Percentiles rank a stretch among this genome's conserved stretches.
Evolutionary conservation across 2,888 invertebrate species (phyloP).

Genomic region (Clostera curtula): DNA sequence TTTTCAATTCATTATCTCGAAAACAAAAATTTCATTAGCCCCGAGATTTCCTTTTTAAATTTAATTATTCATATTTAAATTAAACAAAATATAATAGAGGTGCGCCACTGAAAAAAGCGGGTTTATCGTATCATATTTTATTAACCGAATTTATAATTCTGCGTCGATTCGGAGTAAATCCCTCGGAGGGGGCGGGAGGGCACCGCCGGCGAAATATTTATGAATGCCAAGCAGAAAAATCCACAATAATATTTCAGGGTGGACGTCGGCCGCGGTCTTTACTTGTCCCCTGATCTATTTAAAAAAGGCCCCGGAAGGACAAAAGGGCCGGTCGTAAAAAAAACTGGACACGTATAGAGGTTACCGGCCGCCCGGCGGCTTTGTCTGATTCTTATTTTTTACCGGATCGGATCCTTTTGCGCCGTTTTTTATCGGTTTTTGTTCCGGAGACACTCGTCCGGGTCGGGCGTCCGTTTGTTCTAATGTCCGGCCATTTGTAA

Average conservation of each 20-base stretch:
- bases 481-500: slow-evolving; percentile 70
- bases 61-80: slow-evolving; percentile 76
- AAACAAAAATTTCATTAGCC: slow-evolving; percentile 74
- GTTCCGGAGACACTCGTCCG: slow-evolving; percentile 62
- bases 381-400: slow-evolving; percentile 75
- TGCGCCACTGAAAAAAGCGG: slow-evolving; percentile 55
- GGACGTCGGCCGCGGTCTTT: slow-evolving; percentile 62
- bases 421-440: slow-evolving; percentile 72
- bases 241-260: slow-evolving; percentile 74
- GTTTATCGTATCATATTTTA: slow-evolving; percentile 74
- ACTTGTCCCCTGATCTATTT: slow-evolving; percentile 72
- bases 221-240: slow-evolving; percentile 73
- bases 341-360: slow-evolving; percentile 71
- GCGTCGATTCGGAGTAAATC: slow-evolving; percentile 67
- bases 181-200: slow-evolving; percentile 24
- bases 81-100: slow-evolving; percentile 75
- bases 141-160: slow-evolving; percentile 74
- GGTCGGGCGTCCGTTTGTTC: slow-evolving; percentile 55
- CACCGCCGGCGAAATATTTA: slow-evolving; percentile 64
- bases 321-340: slow-evolving; percentile 69
- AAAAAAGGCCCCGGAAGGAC: slow-evolving; percentile 73
- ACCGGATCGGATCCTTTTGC: slow-evolving; percentile 71
- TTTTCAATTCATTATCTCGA: slow-evolving; percentile 75
- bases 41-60: slow-evolving; percentile 72
- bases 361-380: slow-evolving; percentile 54